Percentiles rank a stretch among this genome's conserved stretches.
Evolutionary conservation across 2,888 invertebrate species (phyloP).

Genomic region (Argyra leucocephala): DNA sequence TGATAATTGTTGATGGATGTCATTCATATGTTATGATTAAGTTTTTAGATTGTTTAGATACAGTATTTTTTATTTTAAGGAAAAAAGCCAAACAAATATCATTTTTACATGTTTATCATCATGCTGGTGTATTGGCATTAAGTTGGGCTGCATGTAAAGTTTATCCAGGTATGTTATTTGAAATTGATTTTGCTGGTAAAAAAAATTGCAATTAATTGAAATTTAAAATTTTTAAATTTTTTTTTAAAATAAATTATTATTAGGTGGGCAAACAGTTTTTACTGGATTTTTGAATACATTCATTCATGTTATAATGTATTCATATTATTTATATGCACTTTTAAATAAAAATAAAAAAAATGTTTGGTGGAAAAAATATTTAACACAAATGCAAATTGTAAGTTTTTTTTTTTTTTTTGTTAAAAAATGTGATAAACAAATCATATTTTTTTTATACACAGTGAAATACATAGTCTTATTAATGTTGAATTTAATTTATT

Average conservation of each 20-base stretch:
- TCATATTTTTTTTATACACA: too few relatives aligned
- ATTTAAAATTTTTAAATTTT: neutral
- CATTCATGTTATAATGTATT: conserved; percentile 86
- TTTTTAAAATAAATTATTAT: too few relatives aligned
- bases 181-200: neutral
- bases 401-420: too few relatives aligned
- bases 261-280: conserved; percentile 74
- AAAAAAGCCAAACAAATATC: conserved; percentile 66
- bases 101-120: conserved; percentile 72
- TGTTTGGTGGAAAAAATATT: conserved; percentile 90
- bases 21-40: conserved; percentile 55
- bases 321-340: conserved; percentile 79
- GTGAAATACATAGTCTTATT: too few relatives aligned
- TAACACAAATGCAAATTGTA: conserved; percentile 79
- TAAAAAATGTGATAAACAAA: too few relatives aligned
- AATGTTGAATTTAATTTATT: too few relatives aligned
- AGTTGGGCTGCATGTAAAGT: conserved; percentile 50
- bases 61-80: conserved; percentile 63
- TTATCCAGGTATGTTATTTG: conserved; percentile 46
- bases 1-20: conserved; percentile 41
- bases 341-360: conserved; percentile 81
- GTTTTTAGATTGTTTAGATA: conserved; percentile 55
- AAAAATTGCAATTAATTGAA: neutral
- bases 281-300: conserved; percentile 80
- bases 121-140: conserved; percentile 60